These are phyloP conservation scores for Actinostola sp. DNA, from an alignment of 92 coral and sea anemone genomes.

Conservation along the genomic window DNA sequence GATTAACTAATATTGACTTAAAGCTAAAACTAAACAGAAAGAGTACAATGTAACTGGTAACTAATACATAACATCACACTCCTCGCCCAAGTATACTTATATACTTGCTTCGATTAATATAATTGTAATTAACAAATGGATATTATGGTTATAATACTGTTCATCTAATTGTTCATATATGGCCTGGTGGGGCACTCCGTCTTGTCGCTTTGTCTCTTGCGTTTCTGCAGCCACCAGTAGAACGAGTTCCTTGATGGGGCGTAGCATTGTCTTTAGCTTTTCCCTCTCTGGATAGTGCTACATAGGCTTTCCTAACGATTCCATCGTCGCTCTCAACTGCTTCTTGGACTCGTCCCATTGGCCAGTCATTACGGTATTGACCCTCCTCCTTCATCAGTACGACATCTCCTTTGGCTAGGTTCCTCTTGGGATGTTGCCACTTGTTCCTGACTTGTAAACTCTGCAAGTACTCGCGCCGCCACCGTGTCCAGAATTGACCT, in stretches of 20 bases:
- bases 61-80: neutral
- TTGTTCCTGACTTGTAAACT: conserved; percentile 35
- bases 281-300: conserved; percentile 26
- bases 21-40: too few species aligned
- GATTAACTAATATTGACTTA: too few species aligned
- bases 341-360: conserved; percentile 45
- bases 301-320: conserved; percentile 37
- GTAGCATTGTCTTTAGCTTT: conserved; percentile 34
- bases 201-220: too few species aligned
- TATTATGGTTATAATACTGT: too few species aligned
- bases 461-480: conserved; percentile 42
- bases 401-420: conserved; percentile 31
- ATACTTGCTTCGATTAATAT: neutral
- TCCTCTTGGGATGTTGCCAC: conserved; percentile 24
- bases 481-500: conserved; percentile 41
- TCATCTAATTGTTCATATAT: too few species aligned
- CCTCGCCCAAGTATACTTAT: conserved; percentile 2
- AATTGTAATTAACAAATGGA: neutral
- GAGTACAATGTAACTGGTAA: too few species aligned
- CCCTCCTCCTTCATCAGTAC: conserved; percentile 36
- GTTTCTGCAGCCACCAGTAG: conserved; percentile 18
- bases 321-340: conserved; percentile 45
- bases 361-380: conserved; percentile 46
- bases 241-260: conserved; percentile 42
- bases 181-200: too few species aligned